phyloP scores from a whole-genome alignment of 2,113 vertebrate genomes.

The Cromileptes altivelis region DNA sequence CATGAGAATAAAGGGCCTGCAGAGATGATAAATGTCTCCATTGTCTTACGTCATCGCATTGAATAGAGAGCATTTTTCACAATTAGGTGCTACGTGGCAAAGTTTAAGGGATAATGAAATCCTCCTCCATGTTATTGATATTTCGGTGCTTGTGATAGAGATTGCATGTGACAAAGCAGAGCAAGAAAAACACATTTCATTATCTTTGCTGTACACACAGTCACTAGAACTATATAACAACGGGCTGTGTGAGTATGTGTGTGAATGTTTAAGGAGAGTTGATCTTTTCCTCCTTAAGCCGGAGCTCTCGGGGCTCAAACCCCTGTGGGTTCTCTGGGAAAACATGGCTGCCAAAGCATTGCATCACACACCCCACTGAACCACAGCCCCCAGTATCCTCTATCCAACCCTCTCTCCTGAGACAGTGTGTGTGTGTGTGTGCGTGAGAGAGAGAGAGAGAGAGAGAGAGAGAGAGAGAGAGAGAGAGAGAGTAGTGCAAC shows the following conservation, averaged over 20 bases:
- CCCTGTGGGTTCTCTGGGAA: slow-evolving; percentile 73
- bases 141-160: slow-evolving; percentile 40
- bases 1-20: slow-evolving; percentile 42
- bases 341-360: slow-evolving; percentile 77
- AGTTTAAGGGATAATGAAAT: slow-evolving; percentile 63
- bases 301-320: slow-evolving; percentile 53
- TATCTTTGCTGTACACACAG: slow-evolving; percentile 25
- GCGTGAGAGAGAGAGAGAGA: too few species aligned
- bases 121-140: slow-evolving; percentile 64
- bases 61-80: slow-evolving; percentile 58
- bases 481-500: slow-evolving; percentile 38
- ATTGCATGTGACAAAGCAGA: slow-evolving; percentile 55
- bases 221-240: slow-evolving; percentile 32
- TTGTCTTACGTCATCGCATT: slow-evolving; percentile 52
- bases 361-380: slow-evolving; percentile 76
- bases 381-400: slow-evolving; percentile 69
- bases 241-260: slow-evolving; percentile 28
- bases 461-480: not conserved
- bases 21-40: slow-evolving; percentile 66
- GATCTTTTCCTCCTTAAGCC: slow-evolving; percentile 48
- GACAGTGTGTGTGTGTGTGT: slow-evolving; percentile 24
- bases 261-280: slow-evolving; percentile 55
- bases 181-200: slow-evolving; percentile 53
- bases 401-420: slow-evolving; percentile 60
- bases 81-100: slow-evolving; percentile 56